Percentiles rank a stretch among this genome's conserved stretches.
Conservation (phyloP, 2,888 invertebrate genomes). For the Cryptocheilus praepositus region DNA sequence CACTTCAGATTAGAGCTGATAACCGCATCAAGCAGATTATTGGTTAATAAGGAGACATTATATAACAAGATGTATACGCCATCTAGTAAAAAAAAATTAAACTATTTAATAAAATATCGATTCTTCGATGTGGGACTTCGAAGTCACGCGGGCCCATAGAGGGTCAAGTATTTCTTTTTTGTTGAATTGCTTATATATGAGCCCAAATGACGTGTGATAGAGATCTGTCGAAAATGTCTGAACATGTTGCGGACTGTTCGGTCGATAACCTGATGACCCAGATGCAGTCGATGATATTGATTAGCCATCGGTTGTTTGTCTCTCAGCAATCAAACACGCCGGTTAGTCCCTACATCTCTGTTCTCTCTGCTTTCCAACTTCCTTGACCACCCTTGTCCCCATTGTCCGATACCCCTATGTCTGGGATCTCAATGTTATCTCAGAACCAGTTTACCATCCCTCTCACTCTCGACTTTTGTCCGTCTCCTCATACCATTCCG, state of each 20-base stretch:
- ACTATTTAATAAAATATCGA: too few relatives aligned
- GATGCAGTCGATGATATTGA: constrained; percentile 49
- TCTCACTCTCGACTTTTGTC: constrained; percentile 3
- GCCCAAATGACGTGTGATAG: too few relatives aligned
- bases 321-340: constrained; percentile 8
- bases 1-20: too few relatives aligned
- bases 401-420: constrained; percentile 10
- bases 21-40: too few relatives aligned
- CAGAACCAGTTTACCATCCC: constrained; percentile 16
- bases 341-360: background rate
- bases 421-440: constrained; percentile 11
- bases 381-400: constrained; percentile 1
- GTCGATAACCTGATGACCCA: constrained; percentile 51
- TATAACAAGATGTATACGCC: too few relatives aligned
- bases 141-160: too few relatives aligned
- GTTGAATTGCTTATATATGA: too few relatives aligned
- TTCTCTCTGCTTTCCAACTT: constrained; percentile 1
- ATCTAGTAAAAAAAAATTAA: too few relatives aligned
- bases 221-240: background rate
- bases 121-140: too few relatives aligned
- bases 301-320: constrained; percentile 41
- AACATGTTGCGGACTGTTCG: constrained; percentile 19
- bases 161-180: too few relatives aligned
- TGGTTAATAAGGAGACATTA: too few relatives aligned
- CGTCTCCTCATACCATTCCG: constrained; percentile 5